These are phyloP conservation scores for Cylindroiulus punctatus DNA, from an alignment of 2,888 invertebrate genomes.

Conservation along the genomic window DNA sequence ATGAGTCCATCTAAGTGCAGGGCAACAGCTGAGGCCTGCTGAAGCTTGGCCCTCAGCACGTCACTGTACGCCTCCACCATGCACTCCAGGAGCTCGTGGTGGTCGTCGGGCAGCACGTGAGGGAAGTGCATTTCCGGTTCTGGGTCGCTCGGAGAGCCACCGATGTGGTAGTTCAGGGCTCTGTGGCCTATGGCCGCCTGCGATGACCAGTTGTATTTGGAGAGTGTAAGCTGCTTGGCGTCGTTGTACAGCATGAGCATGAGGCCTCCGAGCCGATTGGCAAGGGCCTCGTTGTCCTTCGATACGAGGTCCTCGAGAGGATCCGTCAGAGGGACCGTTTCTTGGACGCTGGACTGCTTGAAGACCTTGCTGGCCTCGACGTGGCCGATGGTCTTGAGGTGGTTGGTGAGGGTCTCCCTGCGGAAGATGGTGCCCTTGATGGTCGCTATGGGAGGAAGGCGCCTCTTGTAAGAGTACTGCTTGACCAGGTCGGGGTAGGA, in stretches of 20 bases:
- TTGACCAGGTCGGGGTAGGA: constrained; percentile 13
- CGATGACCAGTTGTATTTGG: background rate
- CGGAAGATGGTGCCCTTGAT: constrained; percentile 1
- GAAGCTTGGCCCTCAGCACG: background rate
- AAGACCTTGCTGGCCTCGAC: constrained; percentile 11
- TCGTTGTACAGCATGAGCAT: constrained; percentile 23
- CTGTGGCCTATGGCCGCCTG: background rate
- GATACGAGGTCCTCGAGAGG: background rate
- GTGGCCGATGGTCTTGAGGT: background rate
- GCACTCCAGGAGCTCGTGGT: constrained; percentile 16
- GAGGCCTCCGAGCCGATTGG: constrained; percentile 7
- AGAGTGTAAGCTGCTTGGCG: constrained; percentile 20
- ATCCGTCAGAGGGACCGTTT: background rate
- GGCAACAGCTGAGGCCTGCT: background rate
- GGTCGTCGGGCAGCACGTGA: background rate
- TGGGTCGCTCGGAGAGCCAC: background rate
- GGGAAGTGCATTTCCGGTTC: constrained; percentile 12
- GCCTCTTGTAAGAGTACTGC: constrained; percentile 29
- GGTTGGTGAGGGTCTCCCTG: constrained; percentile 8
- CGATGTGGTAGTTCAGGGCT: background rate
- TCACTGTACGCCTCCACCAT: background rate
- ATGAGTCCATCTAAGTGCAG: background rate
- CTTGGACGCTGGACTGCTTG: constrained; percentile 19
- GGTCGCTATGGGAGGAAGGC: constrained; percentile 17
- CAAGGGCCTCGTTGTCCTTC: background rate